A percentile compares a stretch with the other conserved stretches of the same genome.
Conservation (phyloP, 92 coral and sea anemone genomes). For the Zoanthus solanderi region DNA sequence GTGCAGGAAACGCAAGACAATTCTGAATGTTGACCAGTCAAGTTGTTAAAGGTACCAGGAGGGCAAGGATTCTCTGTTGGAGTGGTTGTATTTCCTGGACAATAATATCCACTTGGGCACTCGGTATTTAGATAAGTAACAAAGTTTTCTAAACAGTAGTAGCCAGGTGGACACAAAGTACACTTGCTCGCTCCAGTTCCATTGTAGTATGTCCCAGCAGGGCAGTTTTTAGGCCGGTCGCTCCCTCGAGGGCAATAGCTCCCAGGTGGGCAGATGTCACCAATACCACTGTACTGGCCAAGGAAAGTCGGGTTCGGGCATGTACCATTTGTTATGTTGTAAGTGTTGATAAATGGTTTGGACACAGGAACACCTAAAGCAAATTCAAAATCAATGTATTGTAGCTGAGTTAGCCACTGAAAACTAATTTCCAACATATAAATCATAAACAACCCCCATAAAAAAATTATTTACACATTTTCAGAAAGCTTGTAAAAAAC, state of each 20-base stretch:
- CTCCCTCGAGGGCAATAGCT: slow-evolving; percentile 84
- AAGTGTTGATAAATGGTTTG: slow-evolving; percentile 85
- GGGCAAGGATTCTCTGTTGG: slow-evolving; percentile 83
- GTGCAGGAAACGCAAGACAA: slow-evolving; percentile 85
- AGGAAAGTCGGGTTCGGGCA: slow-evolving; percentile 90
- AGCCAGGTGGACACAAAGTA: slow-evolving; percentile 85
- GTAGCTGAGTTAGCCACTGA: too few relatives aligned
- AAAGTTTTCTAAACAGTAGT: slow-evolving; percentile 74
- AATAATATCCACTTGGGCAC: slow-evolving; percentile 94
- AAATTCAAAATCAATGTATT: background rate
- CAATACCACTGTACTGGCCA: slow-evolving; percentile 96
- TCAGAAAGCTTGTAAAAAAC: too few relatives aligned
- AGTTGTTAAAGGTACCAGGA: slow-evolving; percentile 85
- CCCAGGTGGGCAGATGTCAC: slow-evolving; percentile 95
- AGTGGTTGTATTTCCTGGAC: slow-evolving; percentile 76
- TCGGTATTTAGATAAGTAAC: slow-evolving; percentile 64
- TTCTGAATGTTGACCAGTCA: slow-evolving; percentile 73
- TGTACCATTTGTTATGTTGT: slow-evolving; percentile 86
- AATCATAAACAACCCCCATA: too few relatives aligned
- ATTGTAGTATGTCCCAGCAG: slow-evolving; percentile 87
- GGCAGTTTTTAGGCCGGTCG: slow-evolving; percentile 68
- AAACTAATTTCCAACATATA: too few relatives aligned
- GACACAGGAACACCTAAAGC: slow-evolving; percentile 81
- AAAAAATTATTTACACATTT: too few relatives aligned
- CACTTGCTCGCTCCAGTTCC: slow-evolving; percentile 78